These are phyloP conservation scores for Plusia festucae DNA, from an alignment of 2,888 invertebrate genomes.

Conservation along the genomic window DNA sequence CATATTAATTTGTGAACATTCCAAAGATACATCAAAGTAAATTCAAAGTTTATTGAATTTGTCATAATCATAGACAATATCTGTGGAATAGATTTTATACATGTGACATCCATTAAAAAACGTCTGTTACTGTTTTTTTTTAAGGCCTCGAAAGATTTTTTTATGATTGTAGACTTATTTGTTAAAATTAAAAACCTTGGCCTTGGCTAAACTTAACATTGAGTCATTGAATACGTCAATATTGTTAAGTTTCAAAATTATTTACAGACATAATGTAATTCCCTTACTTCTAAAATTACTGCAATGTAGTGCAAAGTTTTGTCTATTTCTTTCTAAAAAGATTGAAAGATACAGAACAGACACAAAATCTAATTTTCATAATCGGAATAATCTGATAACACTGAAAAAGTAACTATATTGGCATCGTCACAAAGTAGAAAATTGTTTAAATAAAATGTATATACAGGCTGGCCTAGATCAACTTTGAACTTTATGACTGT, in stretches of 20 bases:
- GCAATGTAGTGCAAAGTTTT: neutral
- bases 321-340: neutral
- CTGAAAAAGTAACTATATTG: neutral
- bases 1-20: slow-evolving; percentile 52
- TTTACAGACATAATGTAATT: neutral
- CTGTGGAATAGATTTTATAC: neutral
- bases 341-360: neutral
- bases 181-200: neutral
- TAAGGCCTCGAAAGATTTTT: neutral
- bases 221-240: neutral
- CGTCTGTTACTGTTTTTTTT: neutral
- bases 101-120: neutral
- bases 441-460: neutral
- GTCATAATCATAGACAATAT: neutral
- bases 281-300: neutral
- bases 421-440: neutral
- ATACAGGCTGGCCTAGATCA: neutral
- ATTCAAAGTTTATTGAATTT: neutral
- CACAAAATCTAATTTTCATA: no score
- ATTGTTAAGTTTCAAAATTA: neutral
- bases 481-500: neutral
- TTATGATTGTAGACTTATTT: neutral
- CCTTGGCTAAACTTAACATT: neutral
- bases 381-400: no score
- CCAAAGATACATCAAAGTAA: slow-evolving; percentile 50